These are phyloP conservation scores for Scaptomyza cyrtandrae DNA, from an alignment of 2,888 invertebrate genomes.

Conservation along the genomic window DNA sequence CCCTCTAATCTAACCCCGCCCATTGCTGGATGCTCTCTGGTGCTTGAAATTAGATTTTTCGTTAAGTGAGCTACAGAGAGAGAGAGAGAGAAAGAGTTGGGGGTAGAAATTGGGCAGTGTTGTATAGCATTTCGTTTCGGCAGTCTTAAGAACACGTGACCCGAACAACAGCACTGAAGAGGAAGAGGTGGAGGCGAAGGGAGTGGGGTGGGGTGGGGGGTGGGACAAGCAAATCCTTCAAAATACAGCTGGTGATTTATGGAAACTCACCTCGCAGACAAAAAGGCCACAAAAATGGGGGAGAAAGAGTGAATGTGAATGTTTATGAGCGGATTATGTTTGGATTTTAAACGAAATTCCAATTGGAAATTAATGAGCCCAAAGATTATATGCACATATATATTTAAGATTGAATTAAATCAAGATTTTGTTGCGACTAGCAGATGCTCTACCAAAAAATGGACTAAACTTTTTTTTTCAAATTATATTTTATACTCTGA, in stretches of 20 bases:
- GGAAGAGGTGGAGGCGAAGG: neutral
- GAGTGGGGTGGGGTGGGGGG: no score
- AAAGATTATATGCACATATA: slow-evolving; percentile 56
- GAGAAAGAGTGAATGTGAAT: slow-evolving; percentile 46
- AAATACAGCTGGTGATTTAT: slow-evolving; percentile 46
- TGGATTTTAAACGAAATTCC: slow-evolving; percentile 65
- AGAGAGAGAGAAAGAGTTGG: slow-evolving; percentile 10
- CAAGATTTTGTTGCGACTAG: neutral
- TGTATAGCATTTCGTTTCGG: slow-evolving; percentile 64
- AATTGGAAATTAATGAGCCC: slow-evolving; percentile 78
- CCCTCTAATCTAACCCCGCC: neutral
- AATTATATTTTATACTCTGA: no score
- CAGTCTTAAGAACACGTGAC: slow-evolving; percentile 57
- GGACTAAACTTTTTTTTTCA: no score
- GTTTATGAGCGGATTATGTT: slow-evolving; percentile 82
- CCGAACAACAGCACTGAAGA: neutral
- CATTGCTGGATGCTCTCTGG: slow-evolving; percentile 56
- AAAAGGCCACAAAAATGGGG: neutral
- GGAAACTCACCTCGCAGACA: slow-evolving; percentile 5
- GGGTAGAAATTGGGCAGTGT: slow-evolving; percentile 37
- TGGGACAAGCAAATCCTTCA: slow-evolving; percentile 40
- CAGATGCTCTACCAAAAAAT: slow-evolving; percentile 3
- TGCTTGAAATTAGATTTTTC: slow-evolving; percentile 79
- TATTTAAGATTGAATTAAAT: neutral
- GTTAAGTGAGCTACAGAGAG: slow-evolving; percentile 34